These are phyloP conservation scores for Peromyscus aztecus DNA, from an alignment of 2,797 vertebrate species.

Conservation along the genomic window DNA sequence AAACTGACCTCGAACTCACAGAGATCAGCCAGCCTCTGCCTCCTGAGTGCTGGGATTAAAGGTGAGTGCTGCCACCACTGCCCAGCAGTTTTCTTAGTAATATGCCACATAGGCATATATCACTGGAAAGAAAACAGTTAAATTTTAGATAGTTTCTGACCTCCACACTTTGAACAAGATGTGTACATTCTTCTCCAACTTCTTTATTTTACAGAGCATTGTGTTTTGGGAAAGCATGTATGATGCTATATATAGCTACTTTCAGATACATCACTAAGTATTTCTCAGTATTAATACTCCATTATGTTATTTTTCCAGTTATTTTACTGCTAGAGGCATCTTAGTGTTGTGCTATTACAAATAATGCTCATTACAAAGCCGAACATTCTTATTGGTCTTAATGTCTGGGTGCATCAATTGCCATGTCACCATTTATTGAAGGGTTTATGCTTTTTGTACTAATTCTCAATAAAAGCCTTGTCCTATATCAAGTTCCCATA, in stretches of 20 bases:
- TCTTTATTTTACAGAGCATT: not conserved
- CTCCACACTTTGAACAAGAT: not conserved
- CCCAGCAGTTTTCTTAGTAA: not conserved
- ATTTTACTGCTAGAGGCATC: not conserved
- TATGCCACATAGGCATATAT: not conserved
- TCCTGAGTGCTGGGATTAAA: too few relatives aligned
- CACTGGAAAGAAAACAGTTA: not conserved
- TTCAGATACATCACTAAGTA: not conserved
- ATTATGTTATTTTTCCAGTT: not conserved
- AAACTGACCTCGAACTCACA: too few relatives aligned
- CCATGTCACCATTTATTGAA: not conserved
- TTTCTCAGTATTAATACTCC: not conserved
- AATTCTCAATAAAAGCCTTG: not conserved
- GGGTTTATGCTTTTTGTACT: not conserved
- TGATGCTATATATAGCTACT: not conserved
- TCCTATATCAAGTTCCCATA: not conserved
- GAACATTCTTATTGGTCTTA: not conserved
- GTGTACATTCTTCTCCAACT: not conserved
- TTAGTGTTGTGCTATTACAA: not conserved
- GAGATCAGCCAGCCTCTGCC: too few relatives aligned
- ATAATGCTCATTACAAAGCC: not conserved
- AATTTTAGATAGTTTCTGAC: not conserved
- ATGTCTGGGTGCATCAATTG: not conserved
- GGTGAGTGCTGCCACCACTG: too few relatives aligned
- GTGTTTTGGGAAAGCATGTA: not conserved